Evolutionary conservation across 1,140 invertebrate genomes (phyloP), one percentile per base, ranked within the genome.

Genomic region (Bombus waltoni): DNA sequence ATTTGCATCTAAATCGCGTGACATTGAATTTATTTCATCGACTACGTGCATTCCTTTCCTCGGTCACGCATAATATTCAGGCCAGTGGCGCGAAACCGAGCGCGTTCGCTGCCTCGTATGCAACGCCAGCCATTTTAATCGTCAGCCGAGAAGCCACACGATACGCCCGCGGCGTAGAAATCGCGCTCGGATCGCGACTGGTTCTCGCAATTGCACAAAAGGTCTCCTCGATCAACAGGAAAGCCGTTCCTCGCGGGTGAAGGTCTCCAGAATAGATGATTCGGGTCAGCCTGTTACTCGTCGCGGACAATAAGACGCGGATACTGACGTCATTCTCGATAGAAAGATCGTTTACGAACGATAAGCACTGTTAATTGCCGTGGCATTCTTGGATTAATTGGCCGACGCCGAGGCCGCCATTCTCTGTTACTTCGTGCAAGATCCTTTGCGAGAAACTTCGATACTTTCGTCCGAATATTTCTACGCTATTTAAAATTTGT

Each of bases 11-110:
- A 77, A 83, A 70, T 77, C 35, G 71, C 53, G 57, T 32, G 81
- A 83, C 81, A 83, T 83, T 83, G 81, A 83, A 83, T 70, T 57
- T 40, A 77, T 77, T 75, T 57, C 53, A 65, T 74, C n/a, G 80
- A 82, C 65, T 5, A 65, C 5, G 25, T 44, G 35, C 13, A 72
- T 73, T 35, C 42, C 15, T 28, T 65, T 74, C n/a, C 68, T 28
- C 66, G 65, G 53, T n/a, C 81, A 32, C 38, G 81, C 62, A 83
- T 83, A 77, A 83, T 77, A 83, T 83, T 62, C 81, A 83, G 81
- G 81, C 71, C 62, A 77, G 42, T 68, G 73, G 77, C 77, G 62
- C 77, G 59, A 47, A 1, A 28, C 42, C 28, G 15, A 71, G 11
- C 70, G 9, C 44, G 18, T 38, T 18, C 66, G 44, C 10, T 22